Percentiles rank a stretch among this genome's conserved stretches.
phyloP scores from a whole-genome alignment of 2,888 invertebrate species.

The Lochmaea crataegi region DNA sequence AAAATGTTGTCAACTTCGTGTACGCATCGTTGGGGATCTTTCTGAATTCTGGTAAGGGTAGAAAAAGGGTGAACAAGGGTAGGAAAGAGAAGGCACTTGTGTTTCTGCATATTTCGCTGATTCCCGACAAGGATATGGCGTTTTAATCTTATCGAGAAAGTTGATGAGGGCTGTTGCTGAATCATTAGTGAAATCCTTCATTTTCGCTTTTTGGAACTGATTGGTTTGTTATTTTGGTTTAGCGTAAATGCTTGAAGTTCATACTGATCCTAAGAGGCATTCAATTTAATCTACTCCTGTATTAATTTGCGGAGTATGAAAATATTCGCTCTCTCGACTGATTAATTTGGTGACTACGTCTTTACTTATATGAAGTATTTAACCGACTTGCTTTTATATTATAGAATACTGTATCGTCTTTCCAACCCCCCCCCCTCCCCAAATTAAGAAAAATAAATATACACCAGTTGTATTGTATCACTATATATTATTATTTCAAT shows the following conservation, averaged over 20 bases:
- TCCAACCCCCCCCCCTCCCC: no score
- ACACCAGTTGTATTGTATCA: no score
- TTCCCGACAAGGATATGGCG: constrained; percentile 36
- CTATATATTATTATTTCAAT: no score
- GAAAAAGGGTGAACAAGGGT: constrained; percentile 13
- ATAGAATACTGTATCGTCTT: not conserved
- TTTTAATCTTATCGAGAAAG: constrained; percentile 35
- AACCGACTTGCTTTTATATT: not conserved
- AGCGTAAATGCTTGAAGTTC: not conserved
- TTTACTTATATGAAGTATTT: not conserved
- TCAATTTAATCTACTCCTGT: not conserved
- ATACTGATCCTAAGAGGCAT: constrained; percentile 1
- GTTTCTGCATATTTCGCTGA: constrained; percentile 41
- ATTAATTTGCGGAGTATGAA: not conserved
- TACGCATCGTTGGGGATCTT: constrained; percentile 31
- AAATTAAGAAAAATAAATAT: no score
- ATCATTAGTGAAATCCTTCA: constrained; percentile 30
- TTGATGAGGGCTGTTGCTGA: constrained; percentile 21
- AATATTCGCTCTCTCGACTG: not conserved
- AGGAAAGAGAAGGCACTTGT: constrained; percentile 31
- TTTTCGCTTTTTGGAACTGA: constrained; percentile 20
- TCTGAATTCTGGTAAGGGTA: constrained; percentile 16
- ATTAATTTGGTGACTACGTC: not conserved
- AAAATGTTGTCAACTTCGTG: constrained; percentile 17
- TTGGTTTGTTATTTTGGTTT: constrained; percentile 19